phyloP scores from a whole-genome alignment of 2,113 vertebrate genomes.

The Labeo catla region DNA sequence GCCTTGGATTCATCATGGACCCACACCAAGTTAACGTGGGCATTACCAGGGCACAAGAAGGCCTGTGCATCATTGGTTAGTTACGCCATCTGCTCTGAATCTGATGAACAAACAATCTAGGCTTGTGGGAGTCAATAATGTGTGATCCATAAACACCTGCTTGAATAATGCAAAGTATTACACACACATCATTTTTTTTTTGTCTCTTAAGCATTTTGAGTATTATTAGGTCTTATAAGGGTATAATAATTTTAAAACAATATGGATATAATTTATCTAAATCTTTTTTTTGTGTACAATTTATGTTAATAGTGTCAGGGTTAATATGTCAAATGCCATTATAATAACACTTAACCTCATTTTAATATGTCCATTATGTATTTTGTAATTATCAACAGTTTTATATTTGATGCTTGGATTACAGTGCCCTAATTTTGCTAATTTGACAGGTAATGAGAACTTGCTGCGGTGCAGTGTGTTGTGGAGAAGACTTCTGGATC shows the following conservation, averaged over 20 bases:
- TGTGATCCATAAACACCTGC: not conserved
- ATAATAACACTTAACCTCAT: not conserved
- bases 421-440: not conserved
- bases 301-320: not conserved
- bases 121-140: not conserved
- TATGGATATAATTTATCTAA: not conserved
- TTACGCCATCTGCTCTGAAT: not conserved
- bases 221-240: not conserved
- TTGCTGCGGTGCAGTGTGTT: too few species aligned
- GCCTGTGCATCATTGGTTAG: constrained; percentile 83
- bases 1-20: constrained; percentile 78
- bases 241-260: not conserved
- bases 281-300: not conserved
- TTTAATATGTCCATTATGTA: not conserved
- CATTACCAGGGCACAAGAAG: constrained; percentile 82
- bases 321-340: not conserved
- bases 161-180: not conserved
- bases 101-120: not conserved
- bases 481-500: constrained; percentile 51
- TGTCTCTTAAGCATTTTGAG: not conserved
- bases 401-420: not conserved
- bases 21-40: constrained; percentile 83
- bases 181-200: not conserved
- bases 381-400: not conserved
- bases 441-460: too few species aligned